Evolutionary conservation across 2,113 vertebrate species (phyloP), one percentile per base, ranked within the genome.

Genomic region (Sprattus sprattus): DNA sequence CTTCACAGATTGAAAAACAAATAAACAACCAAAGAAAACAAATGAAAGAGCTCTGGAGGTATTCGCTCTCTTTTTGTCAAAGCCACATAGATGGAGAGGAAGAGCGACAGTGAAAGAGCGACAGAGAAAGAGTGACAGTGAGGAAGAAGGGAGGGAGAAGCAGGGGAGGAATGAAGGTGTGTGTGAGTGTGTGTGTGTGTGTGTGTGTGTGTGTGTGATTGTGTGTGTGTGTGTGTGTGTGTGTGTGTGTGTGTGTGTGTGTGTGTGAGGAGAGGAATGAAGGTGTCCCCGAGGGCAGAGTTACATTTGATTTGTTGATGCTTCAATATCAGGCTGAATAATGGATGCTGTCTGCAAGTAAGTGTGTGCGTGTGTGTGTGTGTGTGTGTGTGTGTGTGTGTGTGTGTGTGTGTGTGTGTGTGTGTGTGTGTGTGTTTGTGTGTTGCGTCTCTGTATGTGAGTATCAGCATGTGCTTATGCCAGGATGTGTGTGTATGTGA

Each of bases 261-360:
- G n/a, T n/a, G n/a, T n/a, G n/a, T n/a, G n/a, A n/a, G n/a, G 0
- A 32, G 25, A 60, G 49, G 28, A 81, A 71, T 45, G 22, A 49
- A 22, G 28, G 46, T 64, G 47, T 83, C 82, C 44, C 49, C 78
- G 64, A 50, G 60, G 78, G 86, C 28, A 46, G 16, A 83, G 71
- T 39, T 85, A 45, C 81, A 54, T 50, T 20, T 18, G 3, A 86
- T 85, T 81, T 25, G 6, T 85, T 86, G 60, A 85, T 83, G 80
- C 81, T 46, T 57, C 82, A 85, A 50, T 85, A 50, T 18, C 81
- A 47, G 50, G 46, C 47, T 49, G 39, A 39, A 39, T 57, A 49
- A 83, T 87, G 45, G 67, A 67, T 54, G 52, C 52, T 82, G 83
- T 81, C 45, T 82, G 52, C 81, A 60, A 57, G 25, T 45, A 67